Evolutionary conservation across 2,797 vertebrate genomes (phyloP), one percentile per base, ranked within the genome.

Genomic region (Eospalax fontanierii): DNA sequence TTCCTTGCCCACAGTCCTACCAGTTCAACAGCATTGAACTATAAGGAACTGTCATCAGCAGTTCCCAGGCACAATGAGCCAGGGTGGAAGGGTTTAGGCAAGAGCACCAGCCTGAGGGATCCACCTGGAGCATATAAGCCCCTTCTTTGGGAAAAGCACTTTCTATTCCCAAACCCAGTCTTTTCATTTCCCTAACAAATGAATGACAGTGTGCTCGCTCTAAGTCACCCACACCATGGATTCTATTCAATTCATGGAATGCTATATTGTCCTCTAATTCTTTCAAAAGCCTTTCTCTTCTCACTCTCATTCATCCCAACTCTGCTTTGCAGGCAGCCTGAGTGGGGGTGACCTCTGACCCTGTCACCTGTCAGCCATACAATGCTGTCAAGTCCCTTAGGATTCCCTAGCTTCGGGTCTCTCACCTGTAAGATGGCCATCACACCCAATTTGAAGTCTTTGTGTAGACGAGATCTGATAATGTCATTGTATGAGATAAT

Each of bases 141-240:
- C 33, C 63, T 68, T 70, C 30, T 28, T 35, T 21, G 7, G 22
- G 46, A 40, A 85, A 40, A 89, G 33, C 0, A 19, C 30, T 30
- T 46, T 33, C 66, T 54, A 70, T 2, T 18, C 1, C 33, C 43
- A 2, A 30, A 26, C 1, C 4, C 11, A 26, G 3, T 1, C 74
- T 28, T 88, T 59, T 74, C 26, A 76, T 68, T 74, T 66, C 50
- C 54, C 84, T 86, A 59, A 65, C 15, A 87, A 90, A 84, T 63
- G 21, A n/a, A 65, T 0, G 28, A n/a, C 7, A 65, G 1, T 19
- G 54, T 28, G 19, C 24, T 28, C 35, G 65, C 19, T n/a, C 46
- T 82, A 4, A 1, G 35, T 80, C n/a, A 22, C 35, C 54, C 75
- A 50, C 12, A 6, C 30, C 80, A 50, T 14, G 40, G 68, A 35